Evolutionary conservation across 2,888 invertebrate species (phyloP).

Genomic region (Abrostola tripartita): DNA sequence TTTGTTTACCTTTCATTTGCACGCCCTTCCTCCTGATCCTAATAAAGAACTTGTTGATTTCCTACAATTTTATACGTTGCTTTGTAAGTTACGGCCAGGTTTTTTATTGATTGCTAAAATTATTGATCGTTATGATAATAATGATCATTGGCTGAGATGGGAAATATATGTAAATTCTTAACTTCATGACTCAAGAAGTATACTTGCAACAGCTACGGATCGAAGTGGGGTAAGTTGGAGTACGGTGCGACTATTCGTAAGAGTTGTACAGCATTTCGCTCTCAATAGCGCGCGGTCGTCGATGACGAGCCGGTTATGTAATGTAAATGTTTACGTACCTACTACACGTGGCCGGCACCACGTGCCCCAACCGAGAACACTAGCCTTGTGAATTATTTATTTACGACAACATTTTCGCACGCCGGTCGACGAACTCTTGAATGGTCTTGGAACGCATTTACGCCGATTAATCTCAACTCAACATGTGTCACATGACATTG

Average conservation of each 20-base stretch:
- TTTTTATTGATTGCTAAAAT: too few species aligned
- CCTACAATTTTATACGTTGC: slow-evolving; percentile 11
- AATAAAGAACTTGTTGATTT: slow-evolving; percentile 54
- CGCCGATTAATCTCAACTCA: slow-evolving; percentile 82
- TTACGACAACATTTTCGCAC: slow-evolving; percentile 89
- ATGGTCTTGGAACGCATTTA: slow-evolving; percentile 86
- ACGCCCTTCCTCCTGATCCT: slow-evolving; percentile 55
- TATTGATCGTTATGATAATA: not conserved
- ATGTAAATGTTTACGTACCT: slow-evolving; percentile 88
- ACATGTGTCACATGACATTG: slow-evolving; percentile 67
- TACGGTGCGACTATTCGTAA: slow-evolving; percentile 69
- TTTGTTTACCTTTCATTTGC: slow-evolving; percentile 70
- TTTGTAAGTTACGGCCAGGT: not conserved
- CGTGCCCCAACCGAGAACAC: slow-evolving; percentile 86
- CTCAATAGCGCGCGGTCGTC: slow-evolving; percentile 80
- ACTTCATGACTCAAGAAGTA: slow-evolving; percentile 1
- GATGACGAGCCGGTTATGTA: slow-evolving; percentile 87
- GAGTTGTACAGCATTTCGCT: slow-evolving; percentile 77
- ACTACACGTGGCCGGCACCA: slow-evolving; percentile 84
- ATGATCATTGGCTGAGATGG: not conserved
- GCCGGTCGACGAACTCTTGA: slow-evolving; percentile 86
- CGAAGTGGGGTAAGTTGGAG: slow-evolving; percentile 47
- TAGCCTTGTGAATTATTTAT: slow-evolving; percentile 89
- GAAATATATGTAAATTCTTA: not conserved
- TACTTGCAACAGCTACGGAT: slow-evolving; percentile 11